Evolutionary conservation across 2,113 vertebrate genomes (phyloP).

Genomic region (Macrotus californicus): DNA sequence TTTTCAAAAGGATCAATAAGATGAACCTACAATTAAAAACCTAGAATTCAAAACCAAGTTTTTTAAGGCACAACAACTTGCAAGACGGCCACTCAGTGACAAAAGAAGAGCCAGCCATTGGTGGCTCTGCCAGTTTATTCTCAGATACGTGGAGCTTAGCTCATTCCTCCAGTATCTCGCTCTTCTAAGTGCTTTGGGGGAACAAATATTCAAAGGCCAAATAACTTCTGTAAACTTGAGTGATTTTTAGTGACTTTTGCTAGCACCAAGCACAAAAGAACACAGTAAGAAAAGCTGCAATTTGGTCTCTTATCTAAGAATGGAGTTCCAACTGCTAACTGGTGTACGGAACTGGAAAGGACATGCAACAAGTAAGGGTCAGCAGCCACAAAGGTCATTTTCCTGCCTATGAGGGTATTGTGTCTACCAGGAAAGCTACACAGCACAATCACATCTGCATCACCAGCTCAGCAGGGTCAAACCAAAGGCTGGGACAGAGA

Average conservation of each 20-base stretch:
- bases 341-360: background rate
- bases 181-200: background rate
- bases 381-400: background rate
- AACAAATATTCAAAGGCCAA: conserved; percentile 45
- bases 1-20: background rate
- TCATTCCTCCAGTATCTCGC: background rate
- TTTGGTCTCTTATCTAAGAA: conserved; percentile 1
- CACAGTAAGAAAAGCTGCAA: background rate
- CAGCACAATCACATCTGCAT: background rate
- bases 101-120: background rate
- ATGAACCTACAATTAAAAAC: background rate
- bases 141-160: background rate
- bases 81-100: background rate
- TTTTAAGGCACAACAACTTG: background rate
- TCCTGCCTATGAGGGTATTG: background rate
- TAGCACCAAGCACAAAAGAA: background rate
- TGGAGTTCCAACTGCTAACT: background rate
- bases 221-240: background rate
- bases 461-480: background rate
- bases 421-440: background rate
- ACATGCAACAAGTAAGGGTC: background rate
- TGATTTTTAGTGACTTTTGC: background rate
- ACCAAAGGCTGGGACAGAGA: background rate
- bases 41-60: background rate
- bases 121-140: background rate